These are phyloP conservation scores for Lissonota sp. DNA, from an alignment of 2,888 invertebrate genomes.

Conservation along the genomic window DNA sequence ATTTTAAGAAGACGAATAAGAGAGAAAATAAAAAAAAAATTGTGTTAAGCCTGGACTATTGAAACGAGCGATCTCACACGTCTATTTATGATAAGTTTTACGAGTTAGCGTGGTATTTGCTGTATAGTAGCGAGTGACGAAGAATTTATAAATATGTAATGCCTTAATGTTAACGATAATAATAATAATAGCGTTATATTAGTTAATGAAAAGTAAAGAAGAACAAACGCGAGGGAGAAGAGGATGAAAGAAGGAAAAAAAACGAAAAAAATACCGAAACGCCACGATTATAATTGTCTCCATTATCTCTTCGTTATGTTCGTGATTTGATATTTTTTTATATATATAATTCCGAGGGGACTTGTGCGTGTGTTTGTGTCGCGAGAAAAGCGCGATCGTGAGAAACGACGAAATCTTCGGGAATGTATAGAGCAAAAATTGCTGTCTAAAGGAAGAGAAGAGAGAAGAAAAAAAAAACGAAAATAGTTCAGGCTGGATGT, in stretches of 20 bases:
- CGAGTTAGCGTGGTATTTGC: conserved; percentile 79
- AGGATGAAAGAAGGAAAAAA: conserved; percentile 25
- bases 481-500: conserved; percentile 83
- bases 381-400: conserved; percentile 65
- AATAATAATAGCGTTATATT: conserved; percentile 82
- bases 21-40: conserved; percentile 42
- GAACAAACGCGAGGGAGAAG: conserved; percentile 13
- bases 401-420: conserved; percentile 49
- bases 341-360: conserved; percentile 65
- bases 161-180: conserved; percentile 83
- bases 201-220: conserved; percentile 69
- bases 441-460: conserved; percentile 74
- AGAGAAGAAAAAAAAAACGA: background rate
- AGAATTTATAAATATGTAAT: conserved; percentile 83
- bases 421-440: conserved; percentile 78
- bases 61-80: conserved; percentile 83
- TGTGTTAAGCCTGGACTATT: conserved; percentile 81
- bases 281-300: conserved; percentile 73
- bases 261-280: conserved; percentile 31
- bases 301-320: conserved; percentile 77
- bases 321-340: conserved; percentile 80
- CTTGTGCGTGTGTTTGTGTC: conserved; percentile 6
- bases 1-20: conserved; percentile 37
- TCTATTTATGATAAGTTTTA: conserved; percentile 78
- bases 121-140: conserved; percentile 79